Evolutionary conservation across 2,888 invertebrate genomes (phyloP).

Genomic region (Neoaliturus tenellus): DNA sequence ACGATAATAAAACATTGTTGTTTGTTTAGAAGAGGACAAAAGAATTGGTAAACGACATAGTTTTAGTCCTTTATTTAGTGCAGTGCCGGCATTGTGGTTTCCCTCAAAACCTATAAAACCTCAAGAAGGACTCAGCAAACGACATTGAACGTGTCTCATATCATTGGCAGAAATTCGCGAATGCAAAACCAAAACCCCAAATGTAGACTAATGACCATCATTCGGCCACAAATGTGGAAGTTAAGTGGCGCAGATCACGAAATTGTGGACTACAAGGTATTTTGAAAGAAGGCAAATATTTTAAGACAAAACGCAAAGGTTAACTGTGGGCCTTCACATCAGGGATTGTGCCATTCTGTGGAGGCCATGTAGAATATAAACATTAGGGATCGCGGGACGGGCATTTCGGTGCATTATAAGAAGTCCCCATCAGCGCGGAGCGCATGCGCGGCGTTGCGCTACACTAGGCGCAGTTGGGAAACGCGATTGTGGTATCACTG

Average conservation of each 20-base stretch:
- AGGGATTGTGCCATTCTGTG: slow-evolving; percentile 32
- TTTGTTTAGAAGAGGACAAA: no score
- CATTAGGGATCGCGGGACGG: slow-evolving; percentile 28
- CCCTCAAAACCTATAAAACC: no score
- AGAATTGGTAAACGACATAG: no score
- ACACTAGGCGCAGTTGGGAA: background rate
- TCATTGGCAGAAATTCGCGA: background rate
- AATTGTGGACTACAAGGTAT: slow-evolving; percentile 18
- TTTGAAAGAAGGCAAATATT: slow-evolving; percentile 27
- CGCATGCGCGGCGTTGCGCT: background rate
- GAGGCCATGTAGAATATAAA: slow-evolving; percentile 42
- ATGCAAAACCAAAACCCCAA: background rate
- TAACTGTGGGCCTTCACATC: slow-evolving; percentile 39
- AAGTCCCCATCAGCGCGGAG: slow-evolving; percentile 26
- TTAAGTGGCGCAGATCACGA: background rate
- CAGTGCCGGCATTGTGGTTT: no score
- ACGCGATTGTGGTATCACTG: slow-evolving; percentile 31
- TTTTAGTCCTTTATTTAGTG: no score
- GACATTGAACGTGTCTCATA: background rate
- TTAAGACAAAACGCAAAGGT: slow-evolving; percentile 35
- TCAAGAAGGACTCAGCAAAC: no score
- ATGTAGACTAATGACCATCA: background rate
- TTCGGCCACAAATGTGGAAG: slow-evolving; percentile 20
- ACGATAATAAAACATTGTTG: no score
- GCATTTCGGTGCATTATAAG: slow-evolving; percentile 46